Conservation (phyloP, 2,113 vertebrate genomes). For the Neolamprologus brichardi region DNA sequence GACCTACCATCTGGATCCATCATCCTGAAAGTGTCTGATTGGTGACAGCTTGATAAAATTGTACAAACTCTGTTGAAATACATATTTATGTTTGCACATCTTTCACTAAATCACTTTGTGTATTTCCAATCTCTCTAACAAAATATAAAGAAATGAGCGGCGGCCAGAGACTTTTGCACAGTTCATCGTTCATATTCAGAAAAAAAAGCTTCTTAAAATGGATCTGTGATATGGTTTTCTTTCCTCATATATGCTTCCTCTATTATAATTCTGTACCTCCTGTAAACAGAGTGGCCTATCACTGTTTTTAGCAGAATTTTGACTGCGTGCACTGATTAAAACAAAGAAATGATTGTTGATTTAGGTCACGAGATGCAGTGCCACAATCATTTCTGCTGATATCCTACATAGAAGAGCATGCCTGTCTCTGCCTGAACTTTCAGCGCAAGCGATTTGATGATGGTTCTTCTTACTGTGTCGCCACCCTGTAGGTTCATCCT, state of each 20-base stretch:
- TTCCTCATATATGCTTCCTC: background rate
- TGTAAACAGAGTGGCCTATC: background rate
- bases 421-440: background rate
- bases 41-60: background rate
- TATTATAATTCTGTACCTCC: background rate
- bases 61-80: background rate
- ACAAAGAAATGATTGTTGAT: background rate
- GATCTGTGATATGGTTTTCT: background rate
- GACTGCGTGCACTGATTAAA: background rate
- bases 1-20: background rate
- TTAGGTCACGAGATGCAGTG: background rate
- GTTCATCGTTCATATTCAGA: background rate
- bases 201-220: background rate
- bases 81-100: background rate
- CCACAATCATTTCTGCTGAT: background rate
- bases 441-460: background rate
- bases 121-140: background rate
- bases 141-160: background rate
- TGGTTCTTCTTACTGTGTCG: background rate
- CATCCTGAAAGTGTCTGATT: background rate
- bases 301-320: background rate
- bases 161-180: background rate
- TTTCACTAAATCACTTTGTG: background rate
- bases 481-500: constrained; percentile 84
- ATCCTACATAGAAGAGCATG: background rate